phyloP scores from a whole-genome alignment of 1,140 invertebrate species.

The Callitettix versicolor region DNA sequence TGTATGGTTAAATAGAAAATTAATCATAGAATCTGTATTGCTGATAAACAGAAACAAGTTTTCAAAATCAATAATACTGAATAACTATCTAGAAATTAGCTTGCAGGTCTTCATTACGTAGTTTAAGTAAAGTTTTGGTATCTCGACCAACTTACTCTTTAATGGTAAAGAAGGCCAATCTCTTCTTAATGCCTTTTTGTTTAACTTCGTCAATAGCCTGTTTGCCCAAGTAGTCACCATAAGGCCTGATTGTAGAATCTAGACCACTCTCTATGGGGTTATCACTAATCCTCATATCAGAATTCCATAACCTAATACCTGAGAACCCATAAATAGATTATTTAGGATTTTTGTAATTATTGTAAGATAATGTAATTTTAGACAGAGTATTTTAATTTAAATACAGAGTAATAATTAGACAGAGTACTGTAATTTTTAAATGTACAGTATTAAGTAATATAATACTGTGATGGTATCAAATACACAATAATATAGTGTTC shows the following conservation, averaged over 20 bases:
- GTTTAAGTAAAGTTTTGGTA: too few relatives aligned
- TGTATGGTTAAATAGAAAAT: too few relatives aligned
- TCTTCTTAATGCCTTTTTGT: constrained; percentile 55
- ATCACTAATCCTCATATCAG: constrained; percentile 69
- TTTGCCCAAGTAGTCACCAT: constrained; percentile 66
- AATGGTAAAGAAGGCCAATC: constrained; percentile 61
- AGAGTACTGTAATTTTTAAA: not conserved
- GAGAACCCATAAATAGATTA: constrained; percentile 19
- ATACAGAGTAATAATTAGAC: too few relatives aligned
- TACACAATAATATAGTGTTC: too few relatives aligned
- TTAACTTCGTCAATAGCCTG: constrained; percentile 50
- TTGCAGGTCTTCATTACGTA: too few relatives aligned
- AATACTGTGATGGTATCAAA: too few relatives aligned
- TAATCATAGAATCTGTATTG: too few relatives aligned
- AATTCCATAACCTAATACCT: constrained; percentile 79
- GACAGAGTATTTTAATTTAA: too few relatives aligned
- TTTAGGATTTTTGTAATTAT: not conserved
- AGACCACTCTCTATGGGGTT: constrained; percentile 77
- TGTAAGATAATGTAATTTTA: too few relatives aligned
- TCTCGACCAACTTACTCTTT: constrained; percentile 54
- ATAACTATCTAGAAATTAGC: too few relatives aligned
- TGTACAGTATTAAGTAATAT: not conserved
- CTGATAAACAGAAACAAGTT: too few relatives aligned
- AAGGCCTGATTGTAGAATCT: constrained; percentile 60
- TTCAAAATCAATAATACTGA: too few relatives aligned